Evolutionary conservation across 2,113 vertebrate species (phyloP), one percentile per base, ranked within the genome.

Genomic region (Corydoras sp.): DNA sequence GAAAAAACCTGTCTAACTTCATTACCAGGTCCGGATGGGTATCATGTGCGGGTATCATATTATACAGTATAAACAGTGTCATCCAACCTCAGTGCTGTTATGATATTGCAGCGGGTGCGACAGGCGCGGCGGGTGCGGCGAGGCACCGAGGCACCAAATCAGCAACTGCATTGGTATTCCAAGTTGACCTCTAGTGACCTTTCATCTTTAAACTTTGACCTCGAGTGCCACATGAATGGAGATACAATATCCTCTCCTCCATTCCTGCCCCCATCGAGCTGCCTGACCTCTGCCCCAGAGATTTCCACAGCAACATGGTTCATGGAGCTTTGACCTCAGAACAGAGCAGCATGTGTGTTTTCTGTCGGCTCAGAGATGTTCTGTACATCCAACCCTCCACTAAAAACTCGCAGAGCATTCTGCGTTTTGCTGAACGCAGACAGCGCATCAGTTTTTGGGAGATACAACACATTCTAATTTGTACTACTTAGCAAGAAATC

Each of bases 231-330:
- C 87, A 85, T 88, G 84, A 88, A 88, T 89, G 83, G 83, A 89
- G 86, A 89, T 88, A 86, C 86, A 86, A 90, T 87, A 81, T 86
- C 86, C 86, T 79, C 81, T 80, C 84, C 82, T 83, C 89, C 85
- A 81, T 83, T 82, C 84, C 80, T 78, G 77, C 84, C 72, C 75
- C 66, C 69, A 66, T n/a, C 69, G 55, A 82, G 64, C 65, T 62
- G 9, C 48, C 62, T 88, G 84, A 85, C 87, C 87, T 87, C 79
- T 90, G 84, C 74, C 72, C 85, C 4, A 13, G 74, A 82, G 83
- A 84, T 83, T 89, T 88, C 85, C 83, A 81, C 81, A 87, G 79
- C 86, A 86, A 82, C 82, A 80, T 76, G 83, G 80, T 83, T 83
- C 81, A 78, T 78, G 56, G 85, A 85, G 83, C 77, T 81, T 88